A percentile compares a stretch with the other conserved stretches of the same genome.
Evolutionary conservation across 2,113 vertebrate species (phyloP).

Genomic region (Rhinichthys klamathensis): DNA sequence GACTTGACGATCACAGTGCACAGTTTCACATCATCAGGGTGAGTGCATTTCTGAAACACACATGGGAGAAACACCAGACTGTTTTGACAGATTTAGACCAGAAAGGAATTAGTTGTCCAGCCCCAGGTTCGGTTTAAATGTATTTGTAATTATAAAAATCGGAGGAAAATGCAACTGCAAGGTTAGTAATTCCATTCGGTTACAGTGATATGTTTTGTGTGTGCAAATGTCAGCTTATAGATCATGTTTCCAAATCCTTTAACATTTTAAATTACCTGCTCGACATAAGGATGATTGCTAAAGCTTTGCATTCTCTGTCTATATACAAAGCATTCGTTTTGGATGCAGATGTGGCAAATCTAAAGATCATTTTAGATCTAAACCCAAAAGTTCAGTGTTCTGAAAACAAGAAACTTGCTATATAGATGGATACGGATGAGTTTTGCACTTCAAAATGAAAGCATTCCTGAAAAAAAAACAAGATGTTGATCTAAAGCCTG

Average conservation of each 20-base stretch:
- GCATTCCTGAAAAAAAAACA: constrained; percentile 9
- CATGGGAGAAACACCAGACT: constrained; percentile 54
- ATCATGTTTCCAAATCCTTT: not conserved
- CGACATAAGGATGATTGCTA: not conserved
- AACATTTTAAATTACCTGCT: constrained; percentile 5
- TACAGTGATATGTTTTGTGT: not conserved
- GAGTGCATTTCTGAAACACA: constrained; percentile 88
- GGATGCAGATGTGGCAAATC: not conserved
- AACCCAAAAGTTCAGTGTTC: constrained; percentile 2
- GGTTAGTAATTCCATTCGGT: not conserved
- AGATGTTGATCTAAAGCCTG: constrained; percentile 26
- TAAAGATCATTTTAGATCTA: not conserved
- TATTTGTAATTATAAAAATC: constrained; percentile 8
- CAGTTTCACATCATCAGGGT: constrained; percentile 96
- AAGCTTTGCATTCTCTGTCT: not conserved
- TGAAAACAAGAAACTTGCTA: not conserved
- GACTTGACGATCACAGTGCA: constrained; percentile 95
- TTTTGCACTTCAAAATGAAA: constrained; percentile 14
- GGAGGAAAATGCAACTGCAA: not conserved
- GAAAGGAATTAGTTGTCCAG: not conserved
- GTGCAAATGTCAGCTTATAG: constrained; percentile 24
- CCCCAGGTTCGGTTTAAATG: constrained; percentile 7
- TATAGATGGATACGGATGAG: not conserved
- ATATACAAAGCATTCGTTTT: not conserved
- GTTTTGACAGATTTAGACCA: constrained; percentile 29